These are phyloP conservation scores for Noctuana brunneofusca DNA, from an alignment of 2,888 invertebrate genomes.

Conservation along the genomic window DNA sequence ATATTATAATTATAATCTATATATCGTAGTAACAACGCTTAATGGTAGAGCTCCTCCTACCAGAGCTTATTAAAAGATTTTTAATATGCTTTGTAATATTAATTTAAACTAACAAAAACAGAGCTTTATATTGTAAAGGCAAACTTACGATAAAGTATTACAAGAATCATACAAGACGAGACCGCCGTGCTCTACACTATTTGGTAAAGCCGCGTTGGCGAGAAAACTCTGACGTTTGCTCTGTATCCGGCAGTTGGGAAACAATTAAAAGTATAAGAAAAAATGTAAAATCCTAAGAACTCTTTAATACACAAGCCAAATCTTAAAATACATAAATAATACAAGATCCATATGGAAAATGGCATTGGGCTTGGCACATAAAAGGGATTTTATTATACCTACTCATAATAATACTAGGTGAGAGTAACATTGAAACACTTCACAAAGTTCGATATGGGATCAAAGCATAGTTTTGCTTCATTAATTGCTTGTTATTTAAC, in stretches of 20 bases:
- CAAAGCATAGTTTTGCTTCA: not conserved
- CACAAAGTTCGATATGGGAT: not conserved
- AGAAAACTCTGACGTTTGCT: constrained; percentile 23
- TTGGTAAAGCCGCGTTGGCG: constrained; percentile 12
- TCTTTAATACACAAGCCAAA: constrained; percentile 1
- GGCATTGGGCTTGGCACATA: not conserved
- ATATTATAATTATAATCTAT: too few relatives aligned
- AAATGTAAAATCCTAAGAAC: constrained; percentile 8
- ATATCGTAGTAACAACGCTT: too few relatives aligned
- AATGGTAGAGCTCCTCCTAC: too few relatives aligned
- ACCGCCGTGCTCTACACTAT: not conserved
- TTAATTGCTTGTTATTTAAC: not conserved
- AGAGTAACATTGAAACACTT: not conserved
- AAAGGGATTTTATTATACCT: not conserved
- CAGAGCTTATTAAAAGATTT: too few relatives aligned
- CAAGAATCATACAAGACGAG: not conserved
- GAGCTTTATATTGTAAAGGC: too few relatives aligned
- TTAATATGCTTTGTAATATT: too few relatives aligned
- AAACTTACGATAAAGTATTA: too few relatives aligned
- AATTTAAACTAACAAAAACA: too few relatives aligned
- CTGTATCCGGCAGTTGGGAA: constrained; percentile 28
- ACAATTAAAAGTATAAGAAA: constrained; percentile 17
- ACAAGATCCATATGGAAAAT: constrained; percentile 11
- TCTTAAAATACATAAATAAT: constrained; percentile 7
- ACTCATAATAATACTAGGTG: not conserved